Evolutionary conservation across 2,113 vertebrate genomes (phyloP), one percentile per base, ranked within the genome.

Genomic region (Amphiprion ocellaris): DNA sequence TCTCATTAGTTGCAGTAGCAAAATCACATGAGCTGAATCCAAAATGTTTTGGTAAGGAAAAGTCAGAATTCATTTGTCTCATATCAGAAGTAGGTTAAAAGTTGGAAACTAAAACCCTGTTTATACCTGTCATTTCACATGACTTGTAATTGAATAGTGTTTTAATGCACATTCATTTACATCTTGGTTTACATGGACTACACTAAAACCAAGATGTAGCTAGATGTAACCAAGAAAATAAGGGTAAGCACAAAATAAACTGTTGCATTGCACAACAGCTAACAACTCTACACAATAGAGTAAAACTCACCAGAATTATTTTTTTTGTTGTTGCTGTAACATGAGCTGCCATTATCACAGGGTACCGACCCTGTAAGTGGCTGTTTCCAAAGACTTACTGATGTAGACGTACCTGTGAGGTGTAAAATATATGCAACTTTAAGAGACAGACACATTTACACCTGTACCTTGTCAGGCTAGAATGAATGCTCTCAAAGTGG

Each of bases 351-450:
- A 15, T 19, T 47, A 8, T 46, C 23, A 55, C 23, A 15, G 61
- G 23, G 26, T 17, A 37, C 46, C 46, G 19, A 23, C 33, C 46
- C 10, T 46, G 9, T 44, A 37, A 75, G 44, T 47, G 47, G 50
- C 3, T 55, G 17, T 49, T 79, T 68, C 7, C 2, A 70, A 23
- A 50, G 39, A 63, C 53, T 54, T 14, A 23, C 53, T 69, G 21
- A 62, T 6, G 0, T 56, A 24, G 8, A 63, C 23, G 17, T 33
- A 60, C 16, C 30, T 16, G n/a, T 9, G 30, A 54, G 30, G 39
- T 15, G 4, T 49, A 11, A 73, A 28, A 23, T 46, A 1, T 21
- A n/a, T 52, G n/a, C 44, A 30, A 55, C 53, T 70, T 47, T n/a
- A 62, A 61, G 41, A 63, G 41, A 58, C 7, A 19, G 50, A 69